Evolutionary conservation across 2,888 invertebrate species (phyloP).

Genomic region (Chymomyza fuscimana): DNA sequence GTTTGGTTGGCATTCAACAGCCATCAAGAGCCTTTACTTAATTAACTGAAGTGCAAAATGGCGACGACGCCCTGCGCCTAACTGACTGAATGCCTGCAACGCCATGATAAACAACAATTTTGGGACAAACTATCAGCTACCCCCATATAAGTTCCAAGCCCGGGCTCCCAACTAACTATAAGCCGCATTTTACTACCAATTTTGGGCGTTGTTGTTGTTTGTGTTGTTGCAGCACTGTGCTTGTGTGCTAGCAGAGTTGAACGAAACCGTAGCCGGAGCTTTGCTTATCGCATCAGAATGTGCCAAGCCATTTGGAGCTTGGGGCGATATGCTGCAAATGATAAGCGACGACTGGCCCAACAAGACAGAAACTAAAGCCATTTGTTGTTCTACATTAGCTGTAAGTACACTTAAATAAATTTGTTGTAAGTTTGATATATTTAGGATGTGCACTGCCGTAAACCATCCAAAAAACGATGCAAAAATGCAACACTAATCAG

Average conservation of each 20-base stretch:
- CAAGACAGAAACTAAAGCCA: not conserved
- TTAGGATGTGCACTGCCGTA: not conserved
- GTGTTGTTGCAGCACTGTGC: conserved; percentile 36
- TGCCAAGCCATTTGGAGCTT: conserved; percentile 73
- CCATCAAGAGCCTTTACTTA: conserved; percentile 56
- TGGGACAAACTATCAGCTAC: conserved; percentile 14
- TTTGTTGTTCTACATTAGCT: not conserved
- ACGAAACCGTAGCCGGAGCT: conserved; percentile 35
- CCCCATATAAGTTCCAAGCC: not conserved
- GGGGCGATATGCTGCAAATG: conserved; percentile 59
- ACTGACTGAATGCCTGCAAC: conserved; percentile 51
- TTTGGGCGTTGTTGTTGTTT: conserved; percentile 20
- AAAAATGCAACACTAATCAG: too few relatives aligned
- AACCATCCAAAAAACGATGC: too few relatives aligned
- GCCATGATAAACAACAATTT: conserved; percentile 64
- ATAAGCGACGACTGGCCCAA: conserved; percentile 40
- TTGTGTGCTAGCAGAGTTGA: not conserved
- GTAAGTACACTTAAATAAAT: not conserved
- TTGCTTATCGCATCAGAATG: conserved; percentile 68
- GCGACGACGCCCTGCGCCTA: not conserved
- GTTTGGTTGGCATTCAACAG: conserved; percentile 6
- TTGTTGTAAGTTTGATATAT: not conserved
- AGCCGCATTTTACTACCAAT: not conserved
- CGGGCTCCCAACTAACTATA: conserved; percentile 21
- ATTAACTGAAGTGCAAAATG: conserved; percentile 72